phyloP scores from a whole-genome alignment of 2,113 vertebrate species.

The Coptodon bakossiorum region DNA sequence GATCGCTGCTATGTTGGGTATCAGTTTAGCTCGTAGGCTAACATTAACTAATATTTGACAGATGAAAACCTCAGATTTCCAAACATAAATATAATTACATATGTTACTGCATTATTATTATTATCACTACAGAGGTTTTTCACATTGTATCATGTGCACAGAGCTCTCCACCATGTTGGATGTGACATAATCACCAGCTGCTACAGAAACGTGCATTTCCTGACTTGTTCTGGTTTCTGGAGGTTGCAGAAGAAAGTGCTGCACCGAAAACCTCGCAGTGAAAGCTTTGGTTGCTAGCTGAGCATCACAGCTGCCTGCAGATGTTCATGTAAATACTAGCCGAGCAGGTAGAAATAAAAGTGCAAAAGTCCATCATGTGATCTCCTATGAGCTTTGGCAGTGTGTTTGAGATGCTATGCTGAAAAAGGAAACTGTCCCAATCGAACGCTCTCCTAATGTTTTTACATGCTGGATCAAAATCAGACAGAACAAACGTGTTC shows the following conservation, averaged over 20 bases:
- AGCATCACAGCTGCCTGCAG: neutral
- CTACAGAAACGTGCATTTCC: neutral
- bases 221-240: neutral
- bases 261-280: neutral
- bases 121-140: neutral
- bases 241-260: neutral
- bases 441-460: neutral
- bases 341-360: neutral
- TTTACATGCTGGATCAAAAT: neutral
- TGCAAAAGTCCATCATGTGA: neutral
- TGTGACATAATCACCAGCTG: neutral
- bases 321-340: neutral
- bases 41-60: neutral
- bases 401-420: neutral
- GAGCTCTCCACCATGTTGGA: neutral
- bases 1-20: neutral
- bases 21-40: neutral
- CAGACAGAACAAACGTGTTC: neutral
- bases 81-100: neutral
- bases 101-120: neutral
- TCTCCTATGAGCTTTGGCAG: neutral
- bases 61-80: neutral
- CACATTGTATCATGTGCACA: neutral
- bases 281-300: neutral
- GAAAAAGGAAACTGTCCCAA: neutral